Evolutionary conservation across 2,888 invertebrate genomes (phyloP), one percentile per base, ranked within the genome.

Genomic region (Zele albiditarsus): DNA sequence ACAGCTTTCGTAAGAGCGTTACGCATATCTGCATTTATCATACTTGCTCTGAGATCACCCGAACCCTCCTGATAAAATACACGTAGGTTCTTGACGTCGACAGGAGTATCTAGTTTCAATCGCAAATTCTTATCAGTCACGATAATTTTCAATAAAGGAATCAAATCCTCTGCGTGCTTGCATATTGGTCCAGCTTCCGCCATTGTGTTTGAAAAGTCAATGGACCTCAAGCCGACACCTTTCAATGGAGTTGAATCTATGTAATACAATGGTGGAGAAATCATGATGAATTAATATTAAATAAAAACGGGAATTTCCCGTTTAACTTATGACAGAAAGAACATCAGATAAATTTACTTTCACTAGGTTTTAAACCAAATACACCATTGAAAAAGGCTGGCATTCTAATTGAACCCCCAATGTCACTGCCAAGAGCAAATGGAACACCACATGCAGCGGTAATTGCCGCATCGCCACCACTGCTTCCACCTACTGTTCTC

Each of bases 351-450:
- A 16, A 53, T 27, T 46, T 91, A 91, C 83, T 92, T 89, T 92
- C 91, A 0, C 93, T 94, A 2, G 96, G 94, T 87, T 97, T 96
- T 85, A 96, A 94, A 0, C 95, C 97, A 89, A 94, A 97, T 69
- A 97, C 91, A 0, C 98, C 97, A 90, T 96, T 97, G 91, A 94
- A 97, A 88, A 95, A 96, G 0, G 95, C 93, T 0, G 98, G 98
- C 92, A 97, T 96, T 42, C 99, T 93, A 65, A 97, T 95, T 4
- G 98, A 98, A 0, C 99, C 99, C n/a, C 98, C 98, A 83, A 99
- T 98, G 88, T 99, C 99, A 0, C 95, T 95, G 33, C 96, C 97
- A 69, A 98, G 90, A 3, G 98, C 95, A 80, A 98, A 92, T 1
- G 96, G 94, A 12, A 94, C 93, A 20, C 95, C 97, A 79, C 95